Base-by-base conservation (phyloP, 2,888 invertebrate genomes). In the Tortricodes alternella region DNA sequence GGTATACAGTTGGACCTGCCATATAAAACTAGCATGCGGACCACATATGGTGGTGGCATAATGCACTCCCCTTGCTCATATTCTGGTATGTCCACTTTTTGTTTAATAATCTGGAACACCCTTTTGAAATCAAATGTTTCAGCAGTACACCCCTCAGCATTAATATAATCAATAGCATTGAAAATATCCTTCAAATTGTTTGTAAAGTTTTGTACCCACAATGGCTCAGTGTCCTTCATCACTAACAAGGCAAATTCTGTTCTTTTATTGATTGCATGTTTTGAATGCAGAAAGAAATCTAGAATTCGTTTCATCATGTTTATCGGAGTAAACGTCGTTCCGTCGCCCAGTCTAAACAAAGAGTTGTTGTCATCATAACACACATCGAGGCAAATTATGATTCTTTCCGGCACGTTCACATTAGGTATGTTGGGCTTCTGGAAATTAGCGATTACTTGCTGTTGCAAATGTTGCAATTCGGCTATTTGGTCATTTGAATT, bases 1-100 rank as follows among this genome's bases (percentile, higher is more conserved):
- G 95, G 94, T 43, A 94, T 68, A 62, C 93, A 93, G 63, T 93
- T 92, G 0, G 95, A 95, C 46, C 96, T 83, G 4, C 93, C 93
- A 79, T 94, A 96, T 11, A 95, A 77, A 1, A 96, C 83, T 55
- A 96, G 83, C 63, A 92, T 86, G 34, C 95, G 85, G 0, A 94
- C 91, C 13, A 93, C 83, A 77, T 89, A 93, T 0, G 92, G 85
- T 1, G 95, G 94, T 13, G 93, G 89, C 13, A 84, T 37, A 46
- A 85, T 74, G 51, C 80, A 80, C 48, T 85, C 82, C 9, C 76
- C 76, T 48, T 80, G 75, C 43, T 75, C 80, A 34, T 87, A 84
- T 53, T 84, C 79, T 6, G 93, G 93, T 43, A 93, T 70, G 48
- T 80, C 78, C 32, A 93, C 77, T 58, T 92, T 90, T n/a, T 91